These are phyloP conservation scores for Ornithoptera priamus DNA, from an alignment of 2,888 invertebrate genomes.

Conservation along the genomic window DNA sequence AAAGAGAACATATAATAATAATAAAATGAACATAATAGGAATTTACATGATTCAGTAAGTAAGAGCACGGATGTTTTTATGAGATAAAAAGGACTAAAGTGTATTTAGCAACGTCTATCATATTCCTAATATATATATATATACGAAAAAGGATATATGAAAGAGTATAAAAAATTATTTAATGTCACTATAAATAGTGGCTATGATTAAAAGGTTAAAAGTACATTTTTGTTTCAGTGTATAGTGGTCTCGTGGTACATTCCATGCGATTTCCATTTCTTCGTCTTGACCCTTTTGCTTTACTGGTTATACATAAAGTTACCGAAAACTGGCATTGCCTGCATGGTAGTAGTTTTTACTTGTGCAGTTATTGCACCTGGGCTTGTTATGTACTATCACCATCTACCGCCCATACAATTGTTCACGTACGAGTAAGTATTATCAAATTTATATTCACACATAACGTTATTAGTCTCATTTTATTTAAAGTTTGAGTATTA, in stretches of 20 bases:
- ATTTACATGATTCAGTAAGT: too few species aligned
- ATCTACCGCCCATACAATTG: constrained; percentile 74
- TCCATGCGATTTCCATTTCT: constrained; percentile 85
- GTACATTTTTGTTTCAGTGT: constrained; percentile 73
- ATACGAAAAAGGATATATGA: too few species aligned
- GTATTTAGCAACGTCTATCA: too few species aligned
- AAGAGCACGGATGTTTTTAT: too few species aligned
- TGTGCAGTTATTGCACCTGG: constrained; percentile 75
- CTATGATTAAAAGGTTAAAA: too few species aligned
- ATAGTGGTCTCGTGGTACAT: constrained; percentile 85
- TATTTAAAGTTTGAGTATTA: too few species aligned
- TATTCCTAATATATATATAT: too few species aligned
- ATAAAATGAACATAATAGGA: too few species aligned
- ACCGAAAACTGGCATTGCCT: constrained; percentile 58
- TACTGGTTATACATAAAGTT: constrained; percentile 65
- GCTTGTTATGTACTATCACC: constrained; percentile 69
- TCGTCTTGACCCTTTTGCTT: constrained; percentile 76
- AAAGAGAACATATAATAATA: too few species aligned
- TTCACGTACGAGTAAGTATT: constrained; percentile 79
- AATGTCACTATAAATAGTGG: too few species aligned
- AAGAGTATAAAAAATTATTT: too few species aligned
- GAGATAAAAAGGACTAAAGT: too few species aligned
- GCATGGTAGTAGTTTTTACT: constrained; percentile 53
- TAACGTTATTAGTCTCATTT: not conserved
- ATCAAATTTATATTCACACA: not conserved